Percentiles rank a stretch among this genome's conserved stretches.
These are phyloP conservation scores for Anneissia japonica DNA, from an alignment of 35 echinoderm and acorn worm species.

Conservation along the genomic window DNA sequence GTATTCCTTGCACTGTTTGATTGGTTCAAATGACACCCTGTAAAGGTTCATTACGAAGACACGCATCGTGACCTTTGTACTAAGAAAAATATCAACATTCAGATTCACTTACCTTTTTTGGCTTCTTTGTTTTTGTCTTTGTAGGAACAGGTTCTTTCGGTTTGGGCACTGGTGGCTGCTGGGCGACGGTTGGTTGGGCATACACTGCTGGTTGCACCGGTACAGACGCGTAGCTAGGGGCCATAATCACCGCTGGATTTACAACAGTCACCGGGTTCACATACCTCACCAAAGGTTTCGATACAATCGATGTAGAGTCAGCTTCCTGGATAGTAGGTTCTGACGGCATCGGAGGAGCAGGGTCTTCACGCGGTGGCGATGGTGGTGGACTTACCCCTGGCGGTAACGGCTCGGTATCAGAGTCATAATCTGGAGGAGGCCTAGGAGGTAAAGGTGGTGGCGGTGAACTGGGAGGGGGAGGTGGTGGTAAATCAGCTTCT, in stretches of 20 bases:
- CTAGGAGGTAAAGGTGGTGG: slow-evolving; percentile 64
- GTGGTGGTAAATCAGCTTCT: slow-evolving; percentile 39
- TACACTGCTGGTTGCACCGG: slow-evolving; percentile 23
- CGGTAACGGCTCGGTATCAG: not conserved
- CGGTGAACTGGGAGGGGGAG: slow-evolving; percentile 65
- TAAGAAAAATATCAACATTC: no score
- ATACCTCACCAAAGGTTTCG: slow-evolving; percentile 70
- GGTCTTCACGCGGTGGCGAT: slow-evolving; percentile 3
- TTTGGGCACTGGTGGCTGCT: not conserved
- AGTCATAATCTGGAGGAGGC: slow-evolving; percentile 25
- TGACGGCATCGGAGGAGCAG: not conserved
- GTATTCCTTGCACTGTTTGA: no score
- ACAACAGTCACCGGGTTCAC: slow-evolving; percentile 20
- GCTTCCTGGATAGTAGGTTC: not conserved
- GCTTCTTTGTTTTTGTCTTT: slow-evolving; percentile 57
- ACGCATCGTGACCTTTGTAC: no score
- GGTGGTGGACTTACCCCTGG: slow-evolving; percentile 9
- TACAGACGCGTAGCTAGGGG: slow-evolving; percentile 25
- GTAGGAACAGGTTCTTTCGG: not conserved
- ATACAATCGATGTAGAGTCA: slow-evolving; percentile 35
- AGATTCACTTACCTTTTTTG: slow-evolving; percentile 64
- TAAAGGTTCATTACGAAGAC: no score
- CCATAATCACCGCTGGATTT: slow-evolving; percentile 4
- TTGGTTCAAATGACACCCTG: no score
- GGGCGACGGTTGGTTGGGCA: not conserved